A percentile compares a stretch with the other conserved stretches of the same genome.
Evolutionary conservation across 1,140 invertebrate genomes (phyloP).

Genomic region (Sarcophaga peregrina): DNA sequence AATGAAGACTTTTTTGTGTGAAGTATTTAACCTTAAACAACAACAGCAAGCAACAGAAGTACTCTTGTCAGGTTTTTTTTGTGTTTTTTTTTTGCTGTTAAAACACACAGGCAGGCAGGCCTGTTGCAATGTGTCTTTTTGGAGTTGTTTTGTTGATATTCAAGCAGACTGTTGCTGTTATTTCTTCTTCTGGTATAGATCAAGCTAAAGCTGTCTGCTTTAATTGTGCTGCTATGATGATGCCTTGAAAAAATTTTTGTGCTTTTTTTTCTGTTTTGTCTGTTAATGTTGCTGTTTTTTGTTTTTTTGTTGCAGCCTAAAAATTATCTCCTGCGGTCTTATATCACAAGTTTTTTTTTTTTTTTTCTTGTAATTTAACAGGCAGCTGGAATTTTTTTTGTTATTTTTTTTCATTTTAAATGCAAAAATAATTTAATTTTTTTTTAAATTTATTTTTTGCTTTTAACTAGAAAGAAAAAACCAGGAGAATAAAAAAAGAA

Average conservation of each 20-base stretch:
- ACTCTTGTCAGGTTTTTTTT: background rate
- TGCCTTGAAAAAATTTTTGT: background rate
- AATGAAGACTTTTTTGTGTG: background rate
- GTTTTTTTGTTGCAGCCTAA: slow-evolving; percentile 20
- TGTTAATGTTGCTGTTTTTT: background rate
- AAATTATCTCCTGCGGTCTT: slow-evolving; percentile 40
- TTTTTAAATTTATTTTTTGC: background rate
- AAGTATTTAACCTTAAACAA: background rate
- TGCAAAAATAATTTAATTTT: slow-evolving; percentile 25
- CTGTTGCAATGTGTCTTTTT: slow-evolving; percentile 1
- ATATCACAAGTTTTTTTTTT: slow-evolving; percentile 22
- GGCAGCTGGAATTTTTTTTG: slow-evolving; percentile 30
- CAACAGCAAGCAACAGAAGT: background rate
- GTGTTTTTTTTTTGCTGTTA: background rate
- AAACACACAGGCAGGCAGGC: background rate
- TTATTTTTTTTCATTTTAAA: no score
- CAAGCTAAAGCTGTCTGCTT: background rate
- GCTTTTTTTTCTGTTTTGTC: background rate
- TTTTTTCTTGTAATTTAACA: background rate
- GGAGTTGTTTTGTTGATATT: background rate
- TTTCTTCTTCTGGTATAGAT: background rate
- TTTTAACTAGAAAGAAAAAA: background rate
- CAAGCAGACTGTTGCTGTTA: background rate
- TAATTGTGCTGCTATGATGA: slow-evolving; percentile 15
- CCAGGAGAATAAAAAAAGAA: background rate